These are phyloP conservation scores for Ceratina calcarata DNA, from an alignment of 1,140 invertebrate species.

Conservation along the genomic window DNA sequence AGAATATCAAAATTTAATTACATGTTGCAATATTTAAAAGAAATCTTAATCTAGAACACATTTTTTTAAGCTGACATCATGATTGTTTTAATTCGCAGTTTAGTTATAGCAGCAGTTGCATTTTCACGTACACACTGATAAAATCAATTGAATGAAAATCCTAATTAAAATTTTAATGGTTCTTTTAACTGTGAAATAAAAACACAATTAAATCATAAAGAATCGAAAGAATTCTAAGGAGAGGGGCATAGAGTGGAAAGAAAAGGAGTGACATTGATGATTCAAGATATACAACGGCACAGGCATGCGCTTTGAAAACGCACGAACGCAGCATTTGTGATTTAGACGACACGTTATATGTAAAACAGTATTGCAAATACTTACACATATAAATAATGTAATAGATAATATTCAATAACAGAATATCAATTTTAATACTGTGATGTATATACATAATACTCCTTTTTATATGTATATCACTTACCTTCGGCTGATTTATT, in stretches of 20 bases:
- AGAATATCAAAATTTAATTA: too few relatives aligned
- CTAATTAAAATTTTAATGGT: background rate
- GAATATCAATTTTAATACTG: background rate
- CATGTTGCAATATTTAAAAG: too few relatives aligned
- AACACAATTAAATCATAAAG: background rate
- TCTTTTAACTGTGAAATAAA: too few relatives aligned
- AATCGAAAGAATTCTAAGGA: background rate
- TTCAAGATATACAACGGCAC: slow-evolving; percentile 5
- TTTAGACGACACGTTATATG: background rate
- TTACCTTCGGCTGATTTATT: too few relatives aligned
- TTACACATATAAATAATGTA: background rate
- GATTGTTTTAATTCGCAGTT: too few relatives aligned
- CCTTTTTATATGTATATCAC: too few relatives aligned
- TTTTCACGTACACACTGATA: background rate
- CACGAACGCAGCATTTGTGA: slow-evolving; percentile 3
- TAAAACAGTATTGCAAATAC: background rate
- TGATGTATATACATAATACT: background rate
- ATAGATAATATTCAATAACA: background rate
- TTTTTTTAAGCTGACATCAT: too few relatives aligned
- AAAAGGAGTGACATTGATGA: slow-evolving; percentile 2
- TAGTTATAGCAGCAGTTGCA: too few relatives aligned
- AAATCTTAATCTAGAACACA: too few relatives aligned
- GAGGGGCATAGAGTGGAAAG: background rate
- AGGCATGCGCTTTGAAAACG: slow-evolving; percentile 4
- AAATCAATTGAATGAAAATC: background rate